Evolutionary conservation across 2,888 invertebrate species (phyloP).

Genomic region (Heliconius cydno): DNA sequence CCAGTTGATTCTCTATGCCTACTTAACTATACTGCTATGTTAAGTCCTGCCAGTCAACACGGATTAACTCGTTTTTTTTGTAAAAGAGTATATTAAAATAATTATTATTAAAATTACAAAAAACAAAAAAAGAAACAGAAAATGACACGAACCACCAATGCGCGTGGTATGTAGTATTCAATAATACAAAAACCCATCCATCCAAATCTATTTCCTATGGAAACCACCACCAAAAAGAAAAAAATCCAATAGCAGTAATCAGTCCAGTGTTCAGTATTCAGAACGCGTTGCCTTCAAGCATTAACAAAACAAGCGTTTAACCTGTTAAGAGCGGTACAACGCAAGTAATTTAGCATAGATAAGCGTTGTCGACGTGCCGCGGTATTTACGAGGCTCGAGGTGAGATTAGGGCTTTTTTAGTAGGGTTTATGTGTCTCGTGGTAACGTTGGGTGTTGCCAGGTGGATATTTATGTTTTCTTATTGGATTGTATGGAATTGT

Average conservation of each 20-base stretch:
- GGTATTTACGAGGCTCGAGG: slow-evolving; percentile 56
- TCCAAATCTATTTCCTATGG: neutral
- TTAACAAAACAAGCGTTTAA: slow-evolving; percentile 56
- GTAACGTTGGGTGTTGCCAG: neutral
- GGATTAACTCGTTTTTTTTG: too few relatives aligned
- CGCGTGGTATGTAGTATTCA: too few relatives aligned
- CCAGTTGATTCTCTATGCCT: too few relatives aligned
- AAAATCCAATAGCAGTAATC: slow-evolving; percentile 47
- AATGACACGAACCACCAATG: too few relatives aligned
- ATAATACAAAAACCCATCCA: too few relatives aligned
- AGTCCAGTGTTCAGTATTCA: slow-evolving; percentile 54
- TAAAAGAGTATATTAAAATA: too few relatives aligned
- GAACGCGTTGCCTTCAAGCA: slow-evolving; percentile 49
- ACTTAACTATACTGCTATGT: too few relatives aligned
- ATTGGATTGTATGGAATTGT: slow-evolving; percentile 1
- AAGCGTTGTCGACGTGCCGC: slow-evolving; percentile 56
- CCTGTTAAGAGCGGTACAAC: slow-evolving; percentile 58
- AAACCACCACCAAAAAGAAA: slow-evolving; percentile 15
- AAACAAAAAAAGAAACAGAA: too few relatives aligned
- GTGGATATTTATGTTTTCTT: slow-evolving; percentile 16
- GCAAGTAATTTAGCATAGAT: slow-evolving; percentile 64
- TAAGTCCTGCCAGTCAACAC: too few relatives aligned
- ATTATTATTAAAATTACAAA: too few relatives aligned
- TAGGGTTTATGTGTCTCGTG: slow-evolving; percentile 31
- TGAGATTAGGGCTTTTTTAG: slow-evolving; percentile 54